phyloP scores from a whole-genome alignment of 2,888 invertebrate species.

The Notodonta dromedarius region DNA sequence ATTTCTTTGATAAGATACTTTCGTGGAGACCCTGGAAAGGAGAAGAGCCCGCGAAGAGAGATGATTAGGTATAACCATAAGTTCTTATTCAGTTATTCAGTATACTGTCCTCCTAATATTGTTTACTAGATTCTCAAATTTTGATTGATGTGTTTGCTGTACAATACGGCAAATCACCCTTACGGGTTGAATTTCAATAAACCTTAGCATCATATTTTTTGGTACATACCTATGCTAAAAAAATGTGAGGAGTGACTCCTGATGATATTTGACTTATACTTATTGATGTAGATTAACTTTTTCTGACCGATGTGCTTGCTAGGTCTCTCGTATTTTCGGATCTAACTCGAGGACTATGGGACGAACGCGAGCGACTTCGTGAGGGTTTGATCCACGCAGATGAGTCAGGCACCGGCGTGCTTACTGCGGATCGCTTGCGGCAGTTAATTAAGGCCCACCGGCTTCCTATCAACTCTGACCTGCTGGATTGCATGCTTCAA shows the following conservation, averaged over 20 bases:
- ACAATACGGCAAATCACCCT: no score
- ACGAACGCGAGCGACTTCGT: conserved; percentile 80
- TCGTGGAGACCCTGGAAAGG: conserved; percentile 84
- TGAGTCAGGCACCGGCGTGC: conserved; percentile 78
- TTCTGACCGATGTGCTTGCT: conserved; percentile 7
- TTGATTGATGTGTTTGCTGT: no score
- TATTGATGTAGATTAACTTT: no score
- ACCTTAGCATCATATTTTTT: no score
- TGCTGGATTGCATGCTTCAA: conserved; percentile 88
- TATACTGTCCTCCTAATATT: no score
- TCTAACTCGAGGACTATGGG: conserved; percentile 89
- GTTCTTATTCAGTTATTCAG: no score
- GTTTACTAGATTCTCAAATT: no score
- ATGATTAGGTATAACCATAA: conserved; percentile 63
- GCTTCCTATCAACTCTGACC: conserved; percentile 87
- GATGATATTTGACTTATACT: no score
- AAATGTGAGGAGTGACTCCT: no score
- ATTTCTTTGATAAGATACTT: conserved; percentile 90
- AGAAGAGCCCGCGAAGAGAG: conserved; percentile 69
- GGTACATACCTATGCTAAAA: no score
- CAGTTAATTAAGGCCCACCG: conserved; percentile 88
- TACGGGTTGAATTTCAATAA: no score
- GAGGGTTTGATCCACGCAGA: conserved; percentile 74
- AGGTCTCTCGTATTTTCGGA: conserved; percentile 89
- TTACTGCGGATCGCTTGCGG: conserved; percentile 84